A percentile compares a stretch with the other conserved stretches of the same genome.
These are phyloP conservation scores for Panulirus ornatus DNA, from an alignment of 1,140 invertebrate species.

Conservation along the genomic window DNA sequence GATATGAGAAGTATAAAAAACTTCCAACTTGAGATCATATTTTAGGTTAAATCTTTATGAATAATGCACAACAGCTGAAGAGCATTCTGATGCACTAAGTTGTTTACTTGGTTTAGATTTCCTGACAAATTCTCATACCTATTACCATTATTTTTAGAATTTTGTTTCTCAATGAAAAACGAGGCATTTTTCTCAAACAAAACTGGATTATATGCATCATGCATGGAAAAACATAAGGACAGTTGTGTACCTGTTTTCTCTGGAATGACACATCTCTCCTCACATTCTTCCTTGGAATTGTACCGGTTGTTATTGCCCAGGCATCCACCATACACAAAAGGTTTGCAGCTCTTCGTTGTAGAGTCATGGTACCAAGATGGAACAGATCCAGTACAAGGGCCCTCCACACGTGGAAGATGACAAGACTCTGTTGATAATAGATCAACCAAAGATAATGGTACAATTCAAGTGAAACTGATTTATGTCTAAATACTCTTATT, in stretches of 20 bases:
- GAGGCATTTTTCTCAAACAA: not conserved
- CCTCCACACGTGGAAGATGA: conserved; percentile 88
- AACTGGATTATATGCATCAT: not conserved
- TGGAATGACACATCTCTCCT: conserved; percentile 83
- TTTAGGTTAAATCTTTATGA: too few relatives aligned
- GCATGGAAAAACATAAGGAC: conserved; percentile 12
- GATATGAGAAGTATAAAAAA: too few relatives aligned
- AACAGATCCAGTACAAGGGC: conserved; percentile 89
- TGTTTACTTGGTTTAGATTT: too few relatives aligned
- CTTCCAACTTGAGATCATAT: too few relatives aligned
- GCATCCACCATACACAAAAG: conserved; percentile 88
- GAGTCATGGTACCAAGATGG: conserved; percentile 92
- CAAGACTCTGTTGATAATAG: conserved; percentile 85
- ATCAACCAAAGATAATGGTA: too few relatives aligned
- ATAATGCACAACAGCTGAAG: too few relatives aligned
- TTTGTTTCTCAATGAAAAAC: too few relatives aligned
- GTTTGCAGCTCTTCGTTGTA: conserved; percentile 84
- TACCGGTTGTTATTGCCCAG: conserved; percentile 90
- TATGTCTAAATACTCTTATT: too few relatives aligned
- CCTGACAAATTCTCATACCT: too few relatives aligned
- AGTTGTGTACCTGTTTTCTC: conserved; percentile 70
- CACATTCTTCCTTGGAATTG: conserved; percentile 89
- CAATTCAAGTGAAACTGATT: too few relatives aligned
- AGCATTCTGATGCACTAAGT: too few relatives aligned
- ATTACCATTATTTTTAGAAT: too few relatives aligned